phyloP scores from a whole-genome alignment of 2,113 vertebrate genomes.

The Xenopus laevis region DNA sequence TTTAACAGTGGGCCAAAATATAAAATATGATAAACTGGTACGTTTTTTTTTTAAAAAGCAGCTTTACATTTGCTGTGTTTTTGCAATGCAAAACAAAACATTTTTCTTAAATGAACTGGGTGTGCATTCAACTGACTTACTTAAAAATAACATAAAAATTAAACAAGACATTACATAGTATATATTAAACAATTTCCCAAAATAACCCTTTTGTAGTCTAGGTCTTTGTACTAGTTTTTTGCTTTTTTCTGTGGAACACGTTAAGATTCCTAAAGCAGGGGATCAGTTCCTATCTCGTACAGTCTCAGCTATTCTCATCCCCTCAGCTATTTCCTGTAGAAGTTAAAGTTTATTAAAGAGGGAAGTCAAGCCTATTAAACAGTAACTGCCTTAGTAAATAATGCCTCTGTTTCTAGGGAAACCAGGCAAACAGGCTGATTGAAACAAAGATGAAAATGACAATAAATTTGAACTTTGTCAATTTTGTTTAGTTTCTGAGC shows the following conservation, averaged over 20 bases:
- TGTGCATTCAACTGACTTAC: not conserved
- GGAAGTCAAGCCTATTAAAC: slow-evolving; percentile 67
- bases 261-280: slow-evolving; percentile 10
- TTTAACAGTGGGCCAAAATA: too few species aligned
- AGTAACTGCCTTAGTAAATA: slow-evolving; percentile 71
- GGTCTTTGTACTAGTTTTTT: slow-evolving; percentile 21
- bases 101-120: not conserved
- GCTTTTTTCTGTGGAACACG: slow-evolving; percentile 7
- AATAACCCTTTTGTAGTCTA: slow-evolving; percentile 33
- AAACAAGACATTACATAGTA: slow-evolving; percentile 26
- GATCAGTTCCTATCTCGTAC: slow-evolving; percentile 26
- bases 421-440: slow-evolving; percentile 66
- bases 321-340: slow-evolving; percentile 64
- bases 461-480: slow-evolving; percentile 78
- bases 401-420: slow-evolving; percentile 74
- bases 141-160: slow-evolving; percentile 12
- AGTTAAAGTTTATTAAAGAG: slow-evolving; percentile 58
- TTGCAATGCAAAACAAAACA: too few species aligned
- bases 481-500: slow-evolving; percentile 74
- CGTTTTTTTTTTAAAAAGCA: too few species aligned
- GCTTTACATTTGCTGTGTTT: too few species aligned
- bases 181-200: slow-evolving; percentile 22
- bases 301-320: slow-evolving; percentile 34
- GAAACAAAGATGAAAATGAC: slow-evolving; percentile 64
- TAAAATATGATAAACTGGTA: too few species aligned